Evolutionary conservation across 2,113 vertebrate species (phyloP), one percentile per base, ranked within the genome.

Genomic region (Montifringilla adamsi): DNA sequence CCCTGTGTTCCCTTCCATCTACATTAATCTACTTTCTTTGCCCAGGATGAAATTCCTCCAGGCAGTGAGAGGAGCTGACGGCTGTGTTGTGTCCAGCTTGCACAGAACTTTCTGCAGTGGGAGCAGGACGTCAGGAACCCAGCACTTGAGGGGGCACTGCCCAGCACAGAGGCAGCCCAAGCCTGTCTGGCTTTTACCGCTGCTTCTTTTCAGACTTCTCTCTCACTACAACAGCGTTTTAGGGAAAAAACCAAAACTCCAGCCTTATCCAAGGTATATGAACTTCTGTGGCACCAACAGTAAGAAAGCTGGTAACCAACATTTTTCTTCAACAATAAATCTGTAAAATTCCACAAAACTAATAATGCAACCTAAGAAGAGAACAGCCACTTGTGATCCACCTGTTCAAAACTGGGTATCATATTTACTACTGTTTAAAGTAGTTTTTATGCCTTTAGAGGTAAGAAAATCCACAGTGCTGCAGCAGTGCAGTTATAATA

Each of bases 11-110:
- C 53, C 13, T 41, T 50, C 37, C 23, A 31, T 6, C 55, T 43
- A 62, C 27, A 15, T 13, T 26, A 7, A 68, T 37, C 22, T 18
- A 3, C 11, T 27, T 4, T 2, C 4, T 16, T 28, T 19, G 15
- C 8, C 33, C 20, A 9, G 3, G 44, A 37, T 24, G 20, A 27
- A 59, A 23, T 6, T 39, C 52, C 68, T 50, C 26, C 44, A 11
- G 50, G 58, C 19, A 23, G 17, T 0, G 11, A 4, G 28, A 39
- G 26, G 59, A 87, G 58, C 30, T 0, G 5, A 75, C 0, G 9
- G 74, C 24, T 27, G 49, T 0, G 3, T 18, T 0, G 0, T 3
- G 11, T 62, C 33, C 83, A 53, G 35, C 62, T 62, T 13, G 49
- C 58, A 78, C 23, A 28, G 47, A 58, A 17, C 23, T 9, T 44